These are phyloP conservation scores for Telmatherina bonti DNA, from an alignment of 2,797 vertebrate genomes.

Conservation along the genomic window DNA sequence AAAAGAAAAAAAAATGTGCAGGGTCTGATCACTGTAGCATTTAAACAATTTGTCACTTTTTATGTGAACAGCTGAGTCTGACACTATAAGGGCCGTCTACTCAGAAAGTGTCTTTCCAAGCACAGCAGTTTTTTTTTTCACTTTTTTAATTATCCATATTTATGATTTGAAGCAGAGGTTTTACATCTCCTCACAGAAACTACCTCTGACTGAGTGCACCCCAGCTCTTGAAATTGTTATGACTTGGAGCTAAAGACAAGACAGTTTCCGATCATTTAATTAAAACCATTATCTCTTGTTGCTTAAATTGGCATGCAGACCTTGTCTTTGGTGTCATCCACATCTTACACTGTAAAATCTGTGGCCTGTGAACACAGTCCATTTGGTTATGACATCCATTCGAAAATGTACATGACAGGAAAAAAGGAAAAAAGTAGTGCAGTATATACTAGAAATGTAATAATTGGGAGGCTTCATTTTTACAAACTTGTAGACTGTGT, in stretches of 20 bases:
- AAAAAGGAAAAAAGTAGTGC: background rate
- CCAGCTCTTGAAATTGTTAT: background rate
- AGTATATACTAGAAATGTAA: background rate
- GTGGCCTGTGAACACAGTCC: constrained; percentile 3
- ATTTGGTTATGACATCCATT: background rate
- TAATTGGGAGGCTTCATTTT: background rate
- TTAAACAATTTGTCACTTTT: background rate
- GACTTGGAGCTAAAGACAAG: background rate
- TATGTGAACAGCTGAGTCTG: constrained; percentile 10
- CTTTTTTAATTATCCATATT: constrained; percentile 6
- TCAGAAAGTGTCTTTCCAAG: constrained; percentile 1
- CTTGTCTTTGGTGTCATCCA: background rate
- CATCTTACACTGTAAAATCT: background rate
- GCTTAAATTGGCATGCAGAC: background rate
- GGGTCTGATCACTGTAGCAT: constrained; percentile 13
- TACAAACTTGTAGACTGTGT: background rate
- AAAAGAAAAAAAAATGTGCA: background rate
- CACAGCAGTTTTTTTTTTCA: background rate
- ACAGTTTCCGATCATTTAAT: background rate
- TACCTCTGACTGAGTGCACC: background rate
- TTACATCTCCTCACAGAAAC: constrained; percentile 2
- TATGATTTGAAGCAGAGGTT: background rate
- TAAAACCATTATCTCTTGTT: constrained; percentile 3
- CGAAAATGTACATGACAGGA: background rate
- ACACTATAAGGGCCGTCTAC: constrained; percentile 1